Evolutionary conservation across 2,888 invertebrate genomes (phyloP), one percentile per base, ranked within the genome.

Genomic region (Melinopterus prodromus): DNA sequence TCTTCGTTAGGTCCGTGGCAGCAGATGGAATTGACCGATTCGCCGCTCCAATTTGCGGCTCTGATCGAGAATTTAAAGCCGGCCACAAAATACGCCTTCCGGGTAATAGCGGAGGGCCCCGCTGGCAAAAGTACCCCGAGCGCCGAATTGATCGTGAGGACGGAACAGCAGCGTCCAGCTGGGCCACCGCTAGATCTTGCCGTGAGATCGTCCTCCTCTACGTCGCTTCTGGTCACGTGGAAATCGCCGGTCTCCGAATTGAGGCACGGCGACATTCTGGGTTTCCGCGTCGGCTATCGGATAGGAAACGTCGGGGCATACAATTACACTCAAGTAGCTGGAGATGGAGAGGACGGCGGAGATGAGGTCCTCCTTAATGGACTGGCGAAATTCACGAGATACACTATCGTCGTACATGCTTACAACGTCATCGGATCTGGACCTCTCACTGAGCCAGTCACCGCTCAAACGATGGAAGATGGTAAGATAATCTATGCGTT

Each of bases 381-480:
- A 16, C 88, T 95, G 70, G 90, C 91, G 76, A 93, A 94, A 81
- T 94, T 92, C 85, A 93, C 93, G 0, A 90, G 93, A 81, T 95
- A 94, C 85, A 92, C 92, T 37, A 91, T 95, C 70, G 93, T 94
- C 14, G 93, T 93, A 70, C 94, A 95, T 87, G 94, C 94, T 1
- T 94, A 93, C 86, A 95, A 95, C 88, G 94, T 94, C 88, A 92
- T 94, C 36, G 95, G 95, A 1, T 92, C 93, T 6, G 95, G 95
- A 4, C 95, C 95, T 0, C 89, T 94, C 1, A 94, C 94, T 0
- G 94, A 94, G 84, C 92, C 93, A 14, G 90, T 92, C 26, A 91
- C 92, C 2, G 92, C 93, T 0, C 94, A 94, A 88, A 95, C 95
- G 12, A 91, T 94, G 90, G 95, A 95, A 88, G 95, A 95, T 87